Base-by-base conservation (phyloP, 2,797 vertebrate species). In the Eulemur rubriventer region DNA sequence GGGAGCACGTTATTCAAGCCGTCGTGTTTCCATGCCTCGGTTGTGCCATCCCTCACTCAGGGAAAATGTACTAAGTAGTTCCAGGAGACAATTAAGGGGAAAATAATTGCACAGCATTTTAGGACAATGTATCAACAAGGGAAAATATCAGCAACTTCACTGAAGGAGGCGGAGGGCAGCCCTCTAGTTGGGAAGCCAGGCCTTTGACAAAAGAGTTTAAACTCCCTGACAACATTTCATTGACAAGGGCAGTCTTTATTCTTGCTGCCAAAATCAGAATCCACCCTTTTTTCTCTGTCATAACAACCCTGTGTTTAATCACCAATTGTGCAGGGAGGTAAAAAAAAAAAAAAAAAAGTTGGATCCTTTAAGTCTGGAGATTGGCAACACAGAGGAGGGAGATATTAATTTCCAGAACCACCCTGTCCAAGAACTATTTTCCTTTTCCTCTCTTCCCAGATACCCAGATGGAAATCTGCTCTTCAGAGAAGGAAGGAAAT, bases 401-500 rank as follows among this genome's bases (percentile, higher is more conserved):
- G 79, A 30, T 30, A 57, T 0, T 3, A 65, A 67, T 96, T 96
- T 89, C 63, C n/a, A 46, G 96, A 82, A 87, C 80, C 61, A 33
- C 43, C 80, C 91, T 43, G 43, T 0, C 0, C 55, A 69, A 28
- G 95, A 84, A 96, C 65, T 95, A 7, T 57, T 88, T 91, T 72
- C 82, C 96, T 69, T 90, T 75, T 95, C 92, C 55, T 94, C 93
- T 97, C 96, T 94, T 67, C 95, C 92, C 76, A 92, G 89, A 96
- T 9, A 90, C 43, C 80, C 65, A 75, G 97, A 41, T 81, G 90
- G 95, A 94, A 76, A 87, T 97, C 97, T 97, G 97, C 96, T 97
- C 84, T 97, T 97, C 97, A 88, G 96, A 79, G 89, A 65, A 55
- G 96, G 96, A 97, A 98, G 97, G 95, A 97, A 98, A 96, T 96